A percentile compares a stretch with the other conserved stretches of the same genome.
These are phyloP conservation scores for Alouatta palliata DNA, from an alignment of 2,113 vertebrate species.

Conservation along the genomic window DNA sequence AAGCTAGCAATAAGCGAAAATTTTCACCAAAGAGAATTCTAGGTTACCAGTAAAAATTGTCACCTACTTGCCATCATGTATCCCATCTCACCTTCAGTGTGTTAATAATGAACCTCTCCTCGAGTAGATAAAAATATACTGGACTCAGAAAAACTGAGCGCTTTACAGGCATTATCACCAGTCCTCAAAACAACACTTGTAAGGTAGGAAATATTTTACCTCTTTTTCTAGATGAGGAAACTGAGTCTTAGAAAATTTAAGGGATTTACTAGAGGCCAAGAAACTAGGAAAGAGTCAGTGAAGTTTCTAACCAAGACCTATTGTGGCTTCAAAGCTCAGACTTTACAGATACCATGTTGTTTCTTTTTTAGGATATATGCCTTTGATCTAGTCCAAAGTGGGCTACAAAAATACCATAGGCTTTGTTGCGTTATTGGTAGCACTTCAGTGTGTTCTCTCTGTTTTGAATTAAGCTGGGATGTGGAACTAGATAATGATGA, in stretches of 20 bases:
- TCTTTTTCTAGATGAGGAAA: constrained; percentile 14
- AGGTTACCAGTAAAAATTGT: not conserved
- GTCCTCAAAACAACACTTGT: not conserved
- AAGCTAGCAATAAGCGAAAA: not conserved
- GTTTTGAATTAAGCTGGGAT: not conserved
- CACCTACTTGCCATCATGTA: not conserved
- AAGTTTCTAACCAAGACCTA: not conserved
- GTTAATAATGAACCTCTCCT: not conserved
- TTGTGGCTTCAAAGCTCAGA: not conserved
- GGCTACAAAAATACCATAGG: not conserved
- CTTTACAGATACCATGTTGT: not conserved
- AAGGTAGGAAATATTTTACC: not conserved
- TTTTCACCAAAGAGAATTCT: not conserved
- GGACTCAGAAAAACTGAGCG: not conserved
- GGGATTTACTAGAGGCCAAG: not conserved
- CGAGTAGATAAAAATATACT: not conserved
- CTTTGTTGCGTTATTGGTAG: not conserved
- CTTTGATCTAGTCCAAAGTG: not conserved
- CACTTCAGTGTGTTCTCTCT: not conserved
- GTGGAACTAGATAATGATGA: not conserved
- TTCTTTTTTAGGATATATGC: not conserved
- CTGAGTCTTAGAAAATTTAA: not conserved
- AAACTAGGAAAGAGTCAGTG: not conserved
- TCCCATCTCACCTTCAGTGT: not conserved
- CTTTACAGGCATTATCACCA: not conserved